Evolutionary conservation across 1,140 invertebrate species (phyloP), one percentile per base, ranked within the genome.

Genomic region (Patella vulgata): DNA sequence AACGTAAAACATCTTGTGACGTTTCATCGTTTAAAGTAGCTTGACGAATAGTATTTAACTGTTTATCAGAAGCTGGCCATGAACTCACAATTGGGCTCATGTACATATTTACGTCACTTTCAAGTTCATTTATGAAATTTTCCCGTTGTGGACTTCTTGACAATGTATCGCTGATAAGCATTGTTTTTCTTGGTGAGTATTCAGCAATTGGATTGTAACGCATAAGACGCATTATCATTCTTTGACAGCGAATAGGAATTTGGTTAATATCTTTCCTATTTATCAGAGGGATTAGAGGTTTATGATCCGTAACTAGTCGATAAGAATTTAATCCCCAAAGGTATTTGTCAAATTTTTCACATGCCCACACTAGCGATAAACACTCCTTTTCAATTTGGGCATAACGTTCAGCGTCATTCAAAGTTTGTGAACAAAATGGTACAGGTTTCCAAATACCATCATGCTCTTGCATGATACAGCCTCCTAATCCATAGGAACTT

Each of bases 371-470:
- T n/a, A 87, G 77, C 9, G 83, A 82, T n/a, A 86, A 66, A 5
- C 80, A 85, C 78, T 89, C 87, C 73, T 82, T 87, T 43, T 89
- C 86, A 31, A 87, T 84, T 61, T 86, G 83, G 17, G 82, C 71
- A 50, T 88, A 87, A 65, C 71, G 61, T 67, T 55, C 68, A 56
- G 65, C 78, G 55, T 27, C 63, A 73, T 71, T 79, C 19, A 88
- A 68, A 6, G 78, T 79, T 33, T 81, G 65, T 9, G 86, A 87
- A 23, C 78, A 85, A 70, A 73, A 85, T 11, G 75, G 76, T 42
- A 84, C 77, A 5, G 82, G 80, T 39, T 67, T 66, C 31, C 11
- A 9, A 39, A 59, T 23, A 23, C 60, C 63, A 8, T 50, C 57
- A 14, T 66, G 46, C 57, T 33, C n/a, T 51, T 73, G 70, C 14